Conservation (phyloP, 2,113 vertebrate genomes). For the Chlamydotis undulata region DNA sequence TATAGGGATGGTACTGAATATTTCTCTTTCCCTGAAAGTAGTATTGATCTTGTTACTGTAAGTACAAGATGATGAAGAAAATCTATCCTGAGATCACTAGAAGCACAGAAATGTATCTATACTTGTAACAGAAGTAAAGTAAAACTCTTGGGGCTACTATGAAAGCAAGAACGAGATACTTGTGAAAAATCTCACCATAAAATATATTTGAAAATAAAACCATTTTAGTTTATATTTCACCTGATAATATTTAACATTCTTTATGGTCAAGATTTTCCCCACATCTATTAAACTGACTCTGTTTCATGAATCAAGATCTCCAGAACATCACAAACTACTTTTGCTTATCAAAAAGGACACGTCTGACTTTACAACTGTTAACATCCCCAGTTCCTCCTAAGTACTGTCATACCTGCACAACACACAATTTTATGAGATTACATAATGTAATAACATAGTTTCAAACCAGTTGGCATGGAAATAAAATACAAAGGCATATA, state of each 20-base stretch:
- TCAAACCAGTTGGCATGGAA: not conserved
- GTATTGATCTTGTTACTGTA: not conserved
- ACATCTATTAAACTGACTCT: not conserved
- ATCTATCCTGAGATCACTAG: not conserved
- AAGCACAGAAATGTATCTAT: not conserved
- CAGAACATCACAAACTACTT: not conserved
- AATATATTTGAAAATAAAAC: not conserved
- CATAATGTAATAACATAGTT: not conserved
- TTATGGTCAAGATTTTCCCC: not conserved
- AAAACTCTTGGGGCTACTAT: not conserved
- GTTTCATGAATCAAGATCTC: not conserved
- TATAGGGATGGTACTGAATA: not conserved
- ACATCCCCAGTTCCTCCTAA: not conserved
- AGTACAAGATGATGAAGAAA: not conserved
- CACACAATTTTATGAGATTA: not conserved
- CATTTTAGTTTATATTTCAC: not conserved
- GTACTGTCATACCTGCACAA: not conserved
- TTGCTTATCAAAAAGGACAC: not conserved
- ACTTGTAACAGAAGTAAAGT: not conserved
- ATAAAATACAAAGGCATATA: not conserved
- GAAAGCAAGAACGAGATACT: not conserved
- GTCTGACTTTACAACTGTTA: not conserved
- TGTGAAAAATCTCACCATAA: not conserved
- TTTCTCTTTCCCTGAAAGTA: not conserved
- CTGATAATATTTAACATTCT: not conserved